Evolutionary conservation across 1,140 invertebrate species (phyloP).

Genomic region (Manduca sexta): DNA sequence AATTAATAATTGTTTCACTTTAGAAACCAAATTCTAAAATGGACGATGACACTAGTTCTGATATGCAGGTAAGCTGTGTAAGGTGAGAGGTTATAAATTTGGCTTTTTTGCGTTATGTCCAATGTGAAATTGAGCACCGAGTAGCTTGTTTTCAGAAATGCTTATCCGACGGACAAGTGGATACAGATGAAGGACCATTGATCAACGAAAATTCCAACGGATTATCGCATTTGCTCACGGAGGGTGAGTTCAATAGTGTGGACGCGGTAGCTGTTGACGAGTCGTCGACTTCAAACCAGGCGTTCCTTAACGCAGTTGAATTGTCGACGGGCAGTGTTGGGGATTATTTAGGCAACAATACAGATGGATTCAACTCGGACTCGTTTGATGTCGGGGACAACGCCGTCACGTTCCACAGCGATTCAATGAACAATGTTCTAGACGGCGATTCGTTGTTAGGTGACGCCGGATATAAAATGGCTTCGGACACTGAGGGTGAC

Average conservation of each 20-base stretch:
- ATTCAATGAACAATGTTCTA: constrained; percentile 51
- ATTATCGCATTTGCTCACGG: constrained; percentile 57
- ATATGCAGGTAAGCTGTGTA: constrained; percentile 44
- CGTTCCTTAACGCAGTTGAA: constrained; percentile 61
- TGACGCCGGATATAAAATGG: constrained; percentile 31
- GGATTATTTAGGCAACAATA: constrained; percentile 58
- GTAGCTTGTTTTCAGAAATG: constrained; percentile 41
- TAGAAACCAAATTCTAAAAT: too few species aligned
- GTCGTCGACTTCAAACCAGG: constrained; percentile 60
- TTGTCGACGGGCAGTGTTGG: constrained; percentile 56
- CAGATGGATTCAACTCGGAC: constrained; percentile 47
- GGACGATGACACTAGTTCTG: constrained; percentile 58
- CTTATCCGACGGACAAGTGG: constrained; percentile 51
- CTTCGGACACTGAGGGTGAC: constrained; percentile 44
- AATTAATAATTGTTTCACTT: too few species aligned
- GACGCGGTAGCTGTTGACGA: constrained; percentile 54
- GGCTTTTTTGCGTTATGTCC: not conserved
- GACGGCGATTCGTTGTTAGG: constrained; percentile 54
- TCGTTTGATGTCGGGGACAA: constrained; percentile 65
- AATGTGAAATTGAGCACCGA: not conserved
- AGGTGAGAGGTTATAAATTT: constrained; percentile 47
- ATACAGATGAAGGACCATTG: constrained; percentile 58
- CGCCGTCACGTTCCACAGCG: constrained; percentile 54
- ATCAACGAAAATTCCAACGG: constrained; percentile 66
- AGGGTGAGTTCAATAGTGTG: constrained; percentile 62